Evolutionary conservation across 2,888 invertebrate genomes (phyloP), one percentile per base, ranked within the genome.

Genomic region (Amblyjoppa fuscipennis): DNA sequence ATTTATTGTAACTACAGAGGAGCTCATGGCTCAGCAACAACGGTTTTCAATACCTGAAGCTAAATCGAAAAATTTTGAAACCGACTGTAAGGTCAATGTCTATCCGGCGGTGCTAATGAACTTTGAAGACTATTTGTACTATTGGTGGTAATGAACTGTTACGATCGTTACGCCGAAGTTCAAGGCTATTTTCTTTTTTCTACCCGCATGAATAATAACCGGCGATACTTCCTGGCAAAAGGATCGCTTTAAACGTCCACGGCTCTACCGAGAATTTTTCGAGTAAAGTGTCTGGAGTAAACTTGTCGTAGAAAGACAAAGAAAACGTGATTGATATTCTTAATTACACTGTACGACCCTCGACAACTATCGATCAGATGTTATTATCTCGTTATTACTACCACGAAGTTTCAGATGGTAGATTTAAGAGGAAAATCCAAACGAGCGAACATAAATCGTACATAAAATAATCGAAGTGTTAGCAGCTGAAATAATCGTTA

Each of bases 361-460:
- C 59, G 59, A 59, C 13, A 59, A 59, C 59, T 59, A 20, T 28
- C 28, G 59, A 59, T 59, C 59, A 28, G 13, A 59, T 59, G 20
- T 28, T 11, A 9, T 4, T 59, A 59, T 28, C 25, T 45, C 45
- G 45, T 13, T 45, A 16, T 28, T 11, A 25, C 4, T 28, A 59
- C 59, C 28, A 25, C n/a, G 59, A 59, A 59, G 28, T 13, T 28
- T 11, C 25, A 59, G 59, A 59, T 25, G 25, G 11, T 59, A 6
- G 11, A 59, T 59, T 59, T 28, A 11, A 11, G 61, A 20, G 69
- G 45, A 79, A 79, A 83, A 75, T 83, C 79, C 70, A 75, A 45
- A 70, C 79, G 5, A 16, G 53, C 13, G 75, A 38, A 49, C 64
- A 80, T 84, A 79, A 84, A 80, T 80, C 56, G 61, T 64, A 61